Conservation (phyloP, 2,113 vertebrate genomes). For the Daphoenositta chrysoptera region DNA sequence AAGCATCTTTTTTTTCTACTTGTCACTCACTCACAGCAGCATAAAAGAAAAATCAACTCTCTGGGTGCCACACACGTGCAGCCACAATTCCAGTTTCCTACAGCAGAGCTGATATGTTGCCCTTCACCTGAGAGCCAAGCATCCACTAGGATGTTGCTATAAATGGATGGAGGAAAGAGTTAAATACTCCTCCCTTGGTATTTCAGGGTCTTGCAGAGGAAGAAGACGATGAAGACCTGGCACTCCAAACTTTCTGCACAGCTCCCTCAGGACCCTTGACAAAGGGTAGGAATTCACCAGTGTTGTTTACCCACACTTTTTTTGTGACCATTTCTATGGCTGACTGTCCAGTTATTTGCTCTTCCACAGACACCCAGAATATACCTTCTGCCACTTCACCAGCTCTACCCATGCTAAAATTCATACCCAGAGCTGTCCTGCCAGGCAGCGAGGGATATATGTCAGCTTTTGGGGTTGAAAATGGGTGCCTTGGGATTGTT, state of each 20-base stretch:
- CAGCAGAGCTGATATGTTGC: not conserved
- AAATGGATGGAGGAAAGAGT: not conserved
- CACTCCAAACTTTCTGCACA: not conserved
- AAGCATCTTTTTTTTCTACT: not conserved
- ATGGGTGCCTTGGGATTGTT: not conserved
- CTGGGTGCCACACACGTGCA: not conserved
- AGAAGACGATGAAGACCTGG: not conserved
- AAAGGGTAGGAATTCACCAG: not conserved
- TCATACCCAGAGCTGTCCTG: not conserved
- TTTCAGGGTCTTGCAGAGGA: not conserved
- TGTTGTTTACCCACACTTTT: not conserved
- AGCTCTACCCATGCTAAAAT: not conserved
- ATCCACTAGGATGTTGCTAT: not conserved
- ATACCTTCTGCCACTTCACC: not conserved
- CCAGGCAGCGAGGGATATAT: not conserved
- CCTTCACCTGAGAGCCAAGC: not conserved
- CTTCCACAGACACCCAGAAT: not conserved
- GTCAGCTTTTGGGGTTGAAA: not conserved
- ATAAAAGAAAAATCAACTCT: not conserved
- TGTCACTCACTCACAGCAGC: not conserved
- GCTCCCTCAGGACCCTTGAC: not conserved
- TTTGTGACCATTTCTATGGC: not conserved
- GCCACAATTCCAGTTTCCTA: not conserved
- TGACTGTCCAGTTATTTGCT: not conserved
- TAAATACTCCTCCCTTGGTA: not conserved